These are phyloP conservation scores for Antigone vipio DNA, from an alignment of 2,113 vertebrate species.

Conservation along the genomic window DNA sequence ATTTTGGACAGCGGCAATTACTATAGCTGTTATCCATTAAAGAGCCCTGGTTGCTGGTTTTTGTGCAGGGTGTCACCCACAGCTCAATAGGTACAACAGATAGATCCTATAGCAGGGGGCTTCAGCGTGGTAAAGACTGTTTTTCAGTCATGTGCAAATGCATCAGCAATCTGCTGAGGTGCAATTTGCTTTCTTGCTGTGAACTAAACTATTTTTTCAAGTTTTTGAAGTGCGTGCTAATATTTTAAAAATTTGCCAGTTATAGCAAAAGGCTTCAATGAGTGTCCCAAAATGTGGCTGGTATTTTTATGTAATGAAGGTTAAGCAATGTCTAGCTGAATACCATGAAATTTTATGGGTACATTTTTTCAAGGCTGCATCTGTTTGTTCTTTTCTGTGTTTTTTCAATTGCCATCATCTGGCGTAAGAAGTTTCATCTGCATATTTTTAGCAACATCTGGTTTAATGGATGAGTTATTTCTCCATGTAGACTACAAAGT, in stretches of 20 bases:
- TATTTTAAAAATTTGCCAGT: background rate
- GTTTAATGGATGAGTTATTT: constrained; percentile 8
- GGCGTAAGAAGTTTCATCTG: background rate
- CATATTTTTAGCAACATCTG: background rate
- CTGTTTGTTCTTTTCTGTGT: background rate
- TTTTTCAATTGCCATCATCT: background rate
- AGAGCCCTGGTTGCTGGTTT: background rate
- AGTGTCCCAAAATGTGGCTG: background rate
- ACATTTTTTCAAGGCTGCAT: background rate
- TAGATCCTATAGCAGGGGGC: background rate
- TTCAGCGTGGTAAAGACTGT: background rate
- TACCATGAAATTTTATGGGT: background rate
- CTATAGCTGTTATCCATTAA: background rate
- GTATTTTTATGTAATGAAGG: background rate
- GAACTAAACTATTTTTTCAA: background rate
- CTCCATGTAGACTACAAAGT: background rate
- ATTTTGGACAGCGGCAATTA: background rate
- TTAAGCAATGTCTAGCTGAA: background rate
- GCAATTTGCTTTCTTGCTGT: background rate
- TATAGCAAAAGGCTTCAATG: background rate
- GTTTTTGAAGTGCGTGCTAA: background rate
- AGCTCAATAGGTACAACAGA: background rate
- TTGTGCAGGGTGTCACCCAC: background rate
- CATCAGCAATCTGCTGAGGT: background rate
- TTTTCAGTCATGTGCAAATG: background rate